Evolutionary conservation across 1,140 invertebrate species (phyloP), one percentile per base, ranked within the genome.

Genomic region (Drosophila serrata): DNA sequence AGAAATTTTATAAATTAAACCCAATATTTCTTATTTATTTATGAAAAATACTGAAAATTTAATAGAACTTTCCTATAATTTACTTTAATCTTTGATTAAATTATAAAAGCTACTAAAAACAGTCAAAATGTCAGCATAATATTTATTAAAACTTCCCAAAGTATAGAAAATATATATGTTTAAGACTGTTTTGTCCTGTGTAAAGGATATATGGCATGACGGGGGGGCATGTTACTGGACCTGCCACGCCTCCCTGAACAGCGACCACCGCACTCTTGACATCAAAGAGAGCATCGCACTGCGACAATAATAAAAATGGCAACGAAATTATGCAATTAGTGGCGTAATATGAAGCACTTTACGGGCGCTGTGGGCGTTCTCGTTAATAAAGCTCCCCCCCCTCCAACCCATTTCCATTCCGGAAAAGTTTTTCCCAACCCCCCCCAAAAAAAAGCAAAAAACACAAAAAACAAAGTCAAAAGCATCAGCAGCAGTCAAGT

Each of bases 291-390:
- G 62, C 62, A 62, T 48, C 68, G 57, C 64, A 81, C 74, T 72
- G 64, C 68, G 59, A 64, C 68, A 79, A 79, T 82, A 87, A 82
- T 86, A 86, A 86, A 86, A 86, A 86, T 87, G 79, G 65, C 82
- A 87, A 87, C 84, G 79, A 87, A 87, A 87, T 87, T 87, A 87
- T 87, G 84, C 82, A 87, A 87, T 87, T 87, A 88, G 82, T 87
- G 79, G 84, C 79, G 76, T 88, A 88, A 87, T 88, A 87, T 82
- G 72, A 87, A 88, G 84, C 82, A 87, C 82, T 86, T 86, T 86
- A 81, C 82, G 75, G 82, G 69, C 79, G 81, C 79, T 87, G 82
- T 86, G 82, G 82, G 82, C 79, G 82, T 79, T 86, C 79, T 73
- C 75, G 75, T 86, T 87, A 79, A 86, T 81, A 86, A 75, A 69